Base-by-base conservation (phyloP, 2,888 invertebrate species). In the Drosophila prolongata region DNA sequence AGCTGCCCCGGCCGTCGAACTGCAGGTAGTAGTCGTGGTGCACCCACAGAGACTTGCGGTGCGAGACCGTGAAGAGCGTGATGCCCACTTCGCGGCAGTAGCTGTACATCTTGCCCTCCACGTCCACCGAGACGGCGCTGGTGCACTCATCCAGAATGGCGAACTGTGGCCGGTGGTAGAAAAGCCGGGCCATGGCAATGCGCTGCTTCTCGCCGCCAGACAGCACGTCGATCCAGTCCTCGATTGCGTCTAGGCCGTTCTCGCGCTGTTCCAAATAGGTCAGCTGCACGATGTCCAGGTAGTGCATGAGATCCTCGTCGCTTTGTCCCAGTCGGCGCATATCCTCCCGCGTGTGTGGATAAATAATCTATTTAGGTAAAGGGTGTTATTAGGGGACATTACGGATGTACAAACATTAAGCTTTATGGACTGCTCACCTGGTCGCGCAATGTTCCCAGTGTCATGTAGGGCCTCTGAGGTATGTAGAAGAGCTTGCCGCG, bases 111-210 rank as follows among this genome's bases (percentile, higher is more conserved):
- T 95, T 96, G 34, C 98, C 98, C 91, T 99, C 99, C 0, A 99
- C 99, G 92, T 99, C 99, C 0, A 99, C 98, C 53, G 98, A 98
- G 0, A 99, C 99, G 0, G 99, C 99, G 91, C 98, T 98, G 1
- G 99, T 99, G 91, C 99, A 99, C 92, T 99, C 99, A 90, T 99
- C 99, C 81, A 99, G 93, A 88, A 99, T 99, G 11, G 99, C 99
- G 93, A 99, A 99, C 93, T 99, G 98, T 0, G 99, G 99, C 90
- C 95, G 95, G 92, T 99, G 98, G 93, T 99, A 99, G 93, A 99
- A 98, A 75, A 99, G 93, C 14, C 99, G 94, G 13, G 99, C 98
- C 99, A 99, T 99, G 94, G 99, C 99, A 84, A 99, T 96, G 90
- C 99, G 94, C 93, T 99, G 99, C 90, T 99, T 99, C 93, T 99